Base-by-base conservation (phyloP, 2,113 vertebrate genomes). In the Tyto alba region DNA sequence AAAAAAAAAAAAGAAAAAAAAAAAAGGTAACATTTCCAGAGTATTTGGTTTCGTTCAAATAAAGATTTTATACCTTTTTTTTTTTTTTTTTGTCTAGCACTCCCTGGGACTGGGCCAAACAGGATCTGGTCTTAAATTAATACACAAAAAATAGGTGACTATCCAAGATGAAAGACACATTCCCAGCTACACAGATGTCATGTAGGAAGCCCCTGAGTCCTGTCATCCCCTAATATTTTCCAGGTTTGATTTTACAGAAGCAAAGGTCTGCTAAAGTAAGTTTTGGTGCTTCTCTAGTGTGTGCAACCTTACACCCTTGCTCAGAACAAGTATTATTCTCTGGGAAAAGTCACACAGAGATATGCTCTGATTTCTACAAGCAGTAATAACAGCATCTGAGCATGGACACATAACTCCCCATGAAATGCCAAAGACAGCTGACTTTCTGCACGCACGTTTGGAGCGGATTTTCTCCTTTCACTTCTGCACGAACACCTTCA, bases 221-320 rank as follows among this genome's bases (percentile, higher is more conserved):
- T 14, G 22, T 1, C 3, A 1, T 60, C 88, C 23, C 7, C 26
- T 53, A 38, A 4, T 59, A 4, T 75, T 85, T 63, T 67, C 66
- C n/a, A 90, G 5, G 23, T 87, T 89, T n/a, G 34, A 20, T 6
- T 68, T 89, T 18, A 34, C 0, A 2, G 22, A 81, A 1, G 10
- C 13, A 36, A 43, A 60, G 10, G 2, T 80, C 27, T 75, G 57
- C 53, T 59, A n/a, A 59, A 63, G 18, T 32, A 17, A 47, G 12
- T 72, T 75, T 82, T 47, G 17, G 7, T 57, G 16, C 14, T 53
- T 89, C 21, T 57, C 12, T 25, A 45, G 5, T 11, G 8, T 22
- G 7, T 0, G 1, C 11, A 41, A 63, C 17, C 10, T 74, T 14
- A 7, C 4, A 15, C 6, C n/a, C n/a, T n/a, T n/a, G n/a, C n/a